A percentile compares a stretch with the other conserved stretches of the same genome.
Conservation (phyloP, 2,113 vertebrate genomes). For the Propithecus coquereli region DNA sequence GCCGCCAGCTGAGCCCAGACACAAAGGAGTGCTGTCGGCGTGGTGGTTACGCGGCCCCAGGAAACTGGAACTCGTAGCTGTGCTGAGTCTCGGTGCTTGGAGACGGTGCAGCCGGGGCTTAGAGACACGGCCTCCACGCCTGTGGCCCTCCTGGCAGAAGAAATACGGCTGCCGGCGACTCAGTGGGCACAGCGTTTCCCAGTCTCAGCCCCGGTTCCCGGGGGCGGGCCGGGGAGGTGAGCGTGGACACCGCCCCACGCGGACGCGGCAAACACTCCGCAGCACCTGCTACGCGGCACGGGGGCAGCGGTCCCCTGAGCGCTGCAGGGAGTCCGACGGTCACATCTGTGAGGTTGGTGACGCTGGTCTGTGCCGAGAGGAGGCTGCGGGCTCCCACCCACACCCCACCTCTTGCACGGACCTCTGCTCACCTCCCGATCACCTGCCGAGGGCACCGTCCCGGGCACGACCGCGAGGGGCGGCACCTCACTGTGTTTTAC, state of each 20-base stretch:
- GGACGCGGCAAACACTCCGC: not conserved
- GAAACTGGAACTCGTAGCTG: not conserved
- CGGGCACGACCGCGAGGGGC: not conserved
- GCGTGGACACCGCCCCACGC: rapidly evolving
- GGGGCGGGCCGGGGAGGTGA: not conserved
- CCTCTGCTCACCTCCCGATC: not conserved
- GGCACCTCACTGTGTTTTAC: not conserved
- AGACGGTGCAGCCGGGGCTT: not conserved
- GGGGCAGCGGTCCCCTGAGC: rapidly evolving
- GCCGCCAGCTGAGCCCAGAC: not conserved
- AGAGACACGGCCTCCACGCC: too few relatives aligned
- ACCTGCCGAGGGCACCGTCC: not conserved
- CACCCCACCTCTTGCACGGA: not conserved
- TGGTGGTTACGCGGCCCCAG: too few relatives aligned
- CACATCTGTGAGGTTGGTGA: not conserved
- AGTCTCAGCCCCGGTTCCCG: not conserved
- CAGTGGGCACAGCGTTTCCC: too few relatives aligned
- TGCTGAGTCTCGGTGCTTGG: not conserved
- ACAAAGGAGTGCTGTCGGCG: rapidly evolving
- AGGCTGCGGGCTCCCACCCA: not conserved
- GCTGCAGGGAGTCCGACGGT: rapidly evolving
- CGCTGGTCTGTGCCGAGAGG: not conserved
- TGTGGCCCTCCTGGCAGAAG: not conserved
- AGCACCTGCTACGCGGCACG: not conserved
- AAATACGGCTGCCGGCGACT: too few relatives aligned